Evolutionary conservation across 2,797 vertebrate species (phyloP), one percentile per base, ranked within the genome.

Genomic region (Macropus fuliginosus): DNA sequence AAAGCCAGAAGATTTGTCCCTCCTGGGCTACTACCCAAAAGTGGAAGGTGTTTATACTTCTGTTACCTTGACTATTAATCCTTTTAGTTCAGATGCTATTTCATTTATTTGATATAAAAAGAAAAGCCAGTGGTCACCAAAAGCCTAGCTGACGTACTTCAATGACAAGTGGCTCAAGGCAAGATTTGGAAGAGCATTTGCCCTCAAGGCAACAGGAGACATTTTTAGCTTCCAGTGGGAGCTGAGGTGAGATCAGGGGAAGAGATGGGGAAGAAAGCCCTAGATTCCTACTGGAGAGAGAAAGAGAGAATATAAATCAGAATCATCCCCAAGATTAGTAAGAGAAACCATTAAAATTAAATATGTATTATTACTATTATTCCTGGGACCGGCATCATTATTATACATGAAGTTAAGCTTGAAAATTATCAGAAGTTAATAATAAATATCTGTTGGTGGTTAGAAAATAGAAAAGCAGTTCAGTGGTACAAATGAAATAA

Each of bases 21-120:
- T 81, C 74, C 40, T 81, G 74, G 74, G 74, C 74, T 81, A 24
- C 74, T 27, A 46, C 74, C 74, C 74, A 81, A 46, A 81, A 81
- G 40, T 81, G 74, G n/a, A n/a, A 66, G 62, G n/a, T 81, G 74
- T 81, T 81, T 81, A 81, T 21, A 46, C 13, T 74, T 40, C 74
- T 81, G 74, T 81, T 81, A 81, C 40, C 74, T 81, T 81, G 74
- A 81, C 74, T 81, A 81, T 46, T 81, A 81, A 81, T 81, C 74
- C 74, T 81, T 81, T 46, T 9, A 46, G 40, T 81, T 81, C 74
- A 81, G 74, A 81, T 81, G 74, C 74, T 46, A 74, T 74, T 81
- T 81, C 40, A 11, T 81, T 81, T 81, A 81, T 81, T 81, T 81
- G 74, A 81, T 81, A 81, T 81, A 81, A 81, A 74, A 81, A 81